Evolutionary conservation across 92 coral and sea anemone species (phyloP), one percentile per base, ranked within the genome.

Genomic region (Palythoa grandis): DNA sequence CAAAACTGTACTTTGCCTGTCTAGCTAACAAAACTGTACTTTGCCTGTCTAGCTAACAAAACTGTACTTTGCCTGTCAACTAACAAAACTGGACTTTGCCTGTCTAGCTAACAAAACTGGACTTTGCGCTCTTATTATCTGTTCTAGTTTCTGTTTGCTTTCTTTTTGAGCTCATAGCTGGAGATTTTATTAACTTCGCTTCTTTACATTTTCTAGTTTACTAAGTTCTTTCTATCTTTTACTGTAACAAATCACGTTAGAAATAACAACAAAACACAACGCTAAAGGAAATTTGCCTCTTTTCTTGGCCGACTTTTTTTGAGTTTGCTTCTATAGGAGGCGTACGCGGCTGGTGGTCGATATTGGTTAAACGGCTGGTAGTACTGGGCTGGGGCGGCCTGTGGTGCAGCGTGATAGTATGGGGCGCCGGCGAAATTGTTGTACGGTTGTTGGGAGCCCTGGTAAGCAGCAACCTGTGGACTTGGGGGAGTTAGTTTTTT

Each of bases 381-480:
- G 24, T 80, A 80, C 20, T 54, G 85, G 61, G 85, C 74, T 70
- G 58, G 85, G 40, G 85, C n/a, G 39, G 75, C 48, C 85, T 80
- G 85, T 13, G 74, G 74, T 43, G 57, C 61, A 19, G 60, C 74
- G 40, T 80, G 85, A 52, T 80, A 66, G 85, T 66, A 67, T 8
- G 60, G 60, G 6, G 85, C 47, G 20, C n/a, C 20, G 52, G 50
- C 52, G 20, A 29, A 43, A 13, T 50, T 75, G 39, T 52, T 76
- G 61, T 40, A 63, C 39, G 56, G 39, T 24, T 52, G 19, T 56
- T 70, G 74, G 22, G 85, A 14, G 52, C 87, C 87, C 47, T 82
- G 77, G 76, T 82, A 90, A 16, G 90, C 85, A 19, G 88, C 88
- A 13, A 70, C 82, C 40, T 89, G 87, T 14, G 92, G 90, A 11